phyloP scores from a whole-genome alignment of 2,888 invertebrate species.

The Yponomeuta cagnagella region DNA sequence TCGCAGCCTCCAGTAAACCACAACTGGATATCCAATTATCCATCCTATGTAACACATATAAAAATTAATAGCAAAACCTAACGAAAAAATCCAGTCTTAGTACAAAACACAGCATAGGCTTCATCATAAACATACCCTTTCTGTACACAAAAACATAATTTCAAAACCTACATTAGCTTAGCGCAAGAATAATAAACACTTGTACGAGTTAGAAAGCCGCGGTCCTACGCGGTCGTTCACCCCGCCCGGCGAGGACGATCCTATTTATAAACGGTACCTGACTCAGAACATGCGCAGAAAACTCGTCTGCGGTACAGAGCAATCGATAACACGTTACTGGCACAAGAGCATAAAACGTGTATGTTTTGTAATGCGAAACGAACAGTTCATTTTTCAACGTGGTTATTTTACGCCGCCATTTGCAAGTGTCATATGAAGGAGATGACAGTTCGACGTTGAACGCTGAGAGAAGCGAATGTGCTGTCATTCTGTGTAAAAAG shows the following conservation, averaged over 20 bases:
- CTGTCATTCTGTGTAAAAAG: background rate
- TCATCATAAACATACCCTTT: too few species aligned
- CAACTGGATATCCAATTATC: too few species aligned
- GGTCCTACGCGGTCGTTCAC: constrained; percentile 21
- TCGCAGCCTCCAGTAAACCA: too few species aligned
- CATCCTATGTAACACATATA: too few species aligned
- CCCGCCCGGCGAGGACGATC: constrained; percentile 17
- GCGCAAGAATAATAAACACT: background rate
- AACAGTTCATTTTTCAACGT: background rate
- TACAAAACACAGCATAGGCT: too few species aligned
- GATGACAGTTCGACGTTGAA: background rate
- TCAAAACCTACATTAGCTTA: background rate
- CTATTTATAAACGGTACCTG: constrained; percentile 23
- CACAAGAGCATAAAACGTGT: background rate
- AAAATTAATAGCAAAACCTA: too few species aligned
- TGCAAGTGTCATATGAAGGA: background rate
- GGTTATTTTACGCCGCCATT: background rate
- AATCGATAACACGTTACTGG: constrained; percentile 8
- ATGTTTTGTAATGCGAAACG: background rate
- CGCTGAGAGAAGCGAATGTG: background rate
- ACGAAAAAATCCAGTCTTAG: too few species aligned
- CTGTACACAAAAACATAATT: background rate
- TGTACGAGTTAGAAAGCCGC: background rate
- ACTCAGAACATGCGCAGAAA: constrained; percentile 27
- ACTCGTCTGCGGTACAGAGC: constrained; percentile 15